These are phyloP conservation scores for Athene noctua DNA, from an alignment of 2,113 vertebrate species.

Conservation along the genomic window DNA sequence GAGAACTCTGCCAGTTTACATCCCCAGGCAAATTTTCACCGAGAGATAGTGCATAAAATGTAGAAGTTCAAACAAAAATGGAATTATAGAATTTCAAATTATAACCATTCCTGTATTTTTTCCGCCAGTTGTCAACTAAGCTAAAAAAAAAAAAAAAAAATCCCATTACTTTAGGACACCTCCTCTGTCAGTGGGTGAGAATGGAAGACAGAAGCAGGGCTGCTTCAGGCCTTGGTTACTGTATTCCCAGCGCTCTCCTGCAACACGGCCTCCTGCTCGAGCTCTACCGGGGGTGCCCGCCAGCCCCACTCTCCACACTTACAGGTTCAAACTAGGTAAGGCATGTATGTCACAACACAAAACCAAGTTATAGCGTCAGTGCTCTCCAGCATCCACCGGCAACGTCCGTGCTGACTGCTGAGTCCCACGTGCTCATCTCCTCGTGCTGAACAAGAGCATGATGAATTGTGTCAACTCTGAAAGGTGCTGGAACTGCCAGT, in stretches of 20 bases:
- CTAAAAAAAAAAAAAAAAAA: background rate
- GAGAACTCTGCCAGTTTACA: background rate
- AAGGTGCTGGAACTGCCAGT: background rate
- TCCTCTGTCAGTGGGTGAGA: background rate
- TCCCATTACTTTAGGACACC: background rate
- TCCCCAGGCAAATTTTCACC: background rate
- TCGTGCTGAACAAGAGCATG: background rate
- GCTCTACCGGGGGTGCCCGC: background rate
- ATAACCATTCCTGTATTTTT: background rate
- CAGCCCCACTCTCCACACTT: background rate
- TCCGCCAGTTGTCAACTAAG: background rate
- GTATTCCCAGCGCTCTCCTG: background rate
- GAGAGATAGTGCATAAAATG: background rate
- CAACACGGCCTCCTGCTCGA: background rate
- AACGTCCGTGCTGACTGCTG: background rate
- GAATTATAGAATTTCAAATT: background rate
- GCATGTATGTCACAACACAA: background rate
- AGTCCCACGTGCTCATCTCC: rapidly evolving
- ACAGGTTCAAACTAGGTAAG: background rate
- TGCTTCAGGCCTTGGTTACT: background rate
- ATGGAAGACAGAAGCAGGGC: background rate
- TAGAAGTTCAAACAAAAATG: background rate
- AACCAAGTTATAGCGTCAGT: rapidly evolving
- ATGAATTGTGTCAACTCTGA: background rate
- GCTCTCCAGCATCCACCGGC: background rate